Conservation (phyloP, 2,888 invertebrate genomes). For the Nymphalis c-album region DNA sequence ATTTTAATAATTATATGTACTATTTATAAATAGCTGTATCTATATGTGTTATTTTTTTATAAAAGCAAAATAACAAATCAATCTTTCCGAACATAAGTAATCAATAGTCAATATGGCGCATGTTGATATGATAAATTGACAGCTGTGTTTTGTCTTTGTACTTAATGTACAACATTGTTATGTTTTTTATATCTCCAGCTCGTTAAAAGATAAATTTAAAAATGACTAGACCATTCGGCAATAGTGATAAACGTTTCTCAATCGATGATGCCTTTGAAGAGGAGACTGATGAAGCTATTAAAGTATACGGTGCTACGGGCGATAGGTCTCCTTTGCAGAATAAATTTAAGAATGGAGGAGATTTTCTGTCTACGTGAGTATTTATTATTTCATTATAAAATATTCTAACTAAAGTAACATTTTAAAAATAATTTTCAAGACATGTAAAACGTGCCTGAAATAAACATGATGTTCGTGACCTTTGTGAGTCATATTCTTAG, state of each 20-base stretch:
- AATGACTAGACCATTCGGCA: slow-evolving; percentile 78
- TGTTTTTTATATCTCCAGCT: slow-evolving; percentile 65
- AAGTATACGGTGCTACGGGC: slow-evolving; percentile 89
- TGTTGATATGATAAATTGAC: slow-evolving; percentile 76
- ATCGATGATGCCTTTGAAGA: slow-evolving; percentile 93
- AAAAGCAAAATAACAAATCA: background rate
- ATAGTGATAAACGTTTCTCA: slow-evolving; percentile 86
- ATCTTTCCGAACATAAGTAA: slow-evolving; percentile 17
- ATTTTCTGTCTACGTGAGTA: slow-evolving; percentile 67
- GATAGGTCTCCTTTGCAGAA: slow-evolving; percentile 85
- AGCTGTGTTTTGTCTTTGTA: slow-evolving; percentile 72
- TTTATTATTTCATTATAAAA: slow-evolving; percentile 30
- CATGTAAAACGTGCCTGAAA: slow-evolving; percentile 30
- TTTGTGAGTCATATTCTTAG: slow-evolving; percentile 64
- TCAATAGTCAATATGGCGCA: slow-evolving; percentile 68
- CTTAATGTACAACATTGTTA: slow-evolving; percentile 54
- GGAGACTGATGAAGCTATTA: slow-evolving; percentile 88
- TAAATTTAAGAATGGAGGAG: slow-evolving; percentile 72
- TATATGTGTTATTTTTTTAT: no score
- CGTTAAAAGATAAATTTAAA: slow-evolving; percentile 53
- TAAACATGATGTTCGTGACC: slow-evolving; percentile 60
- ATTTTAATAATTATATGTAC: no score
- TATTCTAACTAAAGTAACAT: slow-evolving; percentile 16
- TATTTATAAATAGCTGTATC: no score
- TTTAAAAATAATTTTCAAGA: slow-evolving; percentile 8